Conservation (phyloP, 2,797 vertebrate genomes). For the Fringilla coelebs region DNA sequence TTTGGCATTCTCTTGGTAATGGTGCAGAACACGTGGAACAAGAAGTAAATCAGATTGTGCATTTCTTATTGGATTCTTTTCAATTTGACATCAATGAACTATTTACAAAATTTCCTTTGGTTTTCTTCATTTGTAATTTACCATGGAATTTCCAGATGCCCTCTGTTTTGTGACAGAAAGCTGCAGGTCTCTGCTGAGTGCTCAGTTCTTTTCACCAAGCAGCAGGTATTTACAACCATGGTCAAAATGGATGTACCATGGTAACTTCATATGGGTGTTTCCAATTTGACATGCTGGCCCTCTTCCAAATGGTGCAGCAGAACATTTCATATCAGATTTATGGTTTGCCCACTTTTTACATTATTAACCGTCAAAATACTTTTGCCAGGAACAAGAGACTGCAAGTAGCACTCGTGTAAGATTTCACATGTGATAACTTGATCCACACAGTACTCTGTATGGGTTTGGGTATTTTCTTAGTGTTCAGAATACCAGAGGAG, state of each 20-base stretch:
- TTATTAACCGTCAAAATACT: not conserved
- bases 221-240: not conserved
- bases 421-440: not conserved
- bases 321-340: conserved; percentile 5
- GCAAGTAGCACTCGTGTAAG: not conserved
- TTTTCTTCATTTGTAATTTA: not conserved
- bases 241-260: not conserved
- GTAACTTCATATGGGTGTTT: not conserved
- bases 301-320: not conserved
- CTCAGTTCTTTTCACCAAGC: not conserved
- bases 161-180: not conserved
- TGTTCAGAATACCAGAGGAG: not conserved
- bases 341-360: not conserved
- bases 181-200: not conserved
- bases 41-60: not conserved
- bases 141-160: not conserved
- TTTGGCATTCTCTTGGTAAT: not conserved
- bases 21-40: not conserved
- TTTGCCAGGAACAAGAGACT: not conserved
- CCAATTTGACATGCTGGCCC: not conserved
- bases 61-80: not conserved
- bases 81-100: not conserved
- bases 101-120: not conserved
- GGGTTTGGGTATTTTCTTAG: not conserved
- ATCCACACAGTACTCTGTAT: not conserved